Conservation (phyloP, 2,113 vertebrate genomes). For the Calypte anna region DNA sequence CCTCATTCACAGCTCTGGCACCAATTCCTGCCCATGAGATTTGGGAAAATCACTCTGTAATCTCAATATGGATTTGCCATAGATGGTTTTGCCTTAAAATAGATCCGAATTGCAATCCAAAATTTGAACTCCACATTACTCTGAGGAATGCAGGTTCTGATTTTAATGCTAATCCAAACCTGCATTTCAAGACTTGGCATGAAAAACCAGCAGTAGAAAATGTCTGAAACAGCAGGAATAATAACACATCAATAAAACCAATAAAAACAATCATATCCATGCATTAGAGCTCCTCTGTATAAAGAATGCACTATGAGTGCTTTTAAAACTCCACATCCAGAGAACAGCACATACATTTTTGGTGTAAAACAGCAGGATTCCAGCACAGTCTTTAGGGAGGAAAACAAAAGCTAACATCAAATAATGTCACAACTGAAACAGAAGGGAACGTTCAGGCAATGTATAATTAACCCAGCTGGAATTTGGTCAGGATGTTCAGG, state of each 20-base stretch:
- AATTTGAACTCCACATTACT: neutral
- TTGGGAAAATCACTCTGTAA: neutral
- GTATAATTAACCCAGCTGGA: constrained; percentile 42
- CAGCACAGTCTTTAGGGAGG: neutral
- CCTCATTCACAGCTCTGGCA: neutral
- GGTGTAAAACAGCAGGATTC: neutral
- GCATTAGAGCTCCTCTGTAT: neutral
- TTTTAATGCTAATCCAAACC: neutral
- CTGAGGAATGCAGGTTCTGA: neutral
- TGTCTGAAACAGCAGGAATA: neutral
- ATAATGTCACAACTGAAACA: neutral
- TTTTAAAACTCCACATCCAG: neutral
- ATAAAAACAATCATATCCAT: neutral
- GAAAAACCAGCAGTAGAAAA: neutral
- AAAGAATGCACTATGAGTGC: neutral
- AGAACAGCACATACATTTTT: neutral
- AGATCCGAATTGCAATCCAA: neutral
- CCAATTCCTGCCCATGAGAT: neutral
- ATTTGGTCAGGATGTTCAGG: constrained; percentile 46
- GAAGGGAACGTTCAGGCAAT: neutral
- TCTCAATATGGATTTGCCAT: neutral
- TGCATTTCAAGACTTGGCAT: neutral
- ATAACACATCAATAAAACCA: neutral
- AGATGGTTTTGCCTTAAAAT: neutral
- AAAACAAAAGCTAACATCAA: constrained; percentile 14